These are phyloP conservation scores for Anguilla marmorata DNA, from an alignment of 2,797 vertebrate species.

Conservation along the genomic window DNA sequence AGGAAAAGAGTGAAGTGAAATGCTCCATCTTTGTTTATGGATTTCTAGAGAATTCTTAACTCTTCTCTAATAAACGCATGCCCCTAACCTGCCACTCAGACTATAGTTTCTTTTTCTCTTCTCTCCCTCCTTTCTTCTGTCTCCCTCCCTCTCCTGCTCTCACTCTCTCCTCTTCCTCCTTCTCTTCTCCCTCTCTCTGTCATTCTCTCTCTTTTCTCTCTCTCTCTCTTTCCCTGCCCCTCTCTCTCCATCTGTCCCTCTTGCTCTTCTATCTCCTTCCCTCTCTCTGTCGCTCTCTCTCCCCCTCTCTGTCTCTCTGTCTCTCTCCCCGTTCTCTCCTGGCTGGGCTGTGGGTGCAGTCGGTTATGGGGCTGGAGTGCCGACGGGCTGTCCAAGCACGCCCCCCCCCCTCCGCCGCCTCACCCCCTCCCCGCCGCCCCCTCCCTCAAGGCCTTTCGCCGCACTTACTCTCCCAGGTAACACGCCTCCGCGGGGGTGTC, in stretches of 20 bases:
- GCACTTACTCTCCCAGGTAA: conserved; percentile 98
- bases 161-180: conserved; percentile 35
- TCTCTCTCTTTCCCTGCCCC: conserved; percentile 43
- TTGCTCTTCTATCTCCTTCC: conserved; percentile 33
- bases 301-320: conserved; percentile 57
- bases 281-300: conserved; percentile 54
- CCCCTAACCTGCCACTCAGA: conserved; percentile 71
- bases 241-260: conserved; percentile 38
- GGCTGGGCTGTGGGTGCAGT: conserved; percentile 79
- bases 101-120: conserved; percentile 70
- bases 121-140: conserved; percentile 39
- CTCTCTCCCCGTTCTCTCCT: conserved; percentile 63
- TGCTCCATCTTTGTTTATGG: conserved; percentile 62
- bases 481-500: conserved; percentile 70
- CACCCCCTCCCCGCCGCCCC: conserved; percentile 89
- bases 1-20: not conserved
- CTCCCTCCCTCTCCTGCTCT: conserved; percentile 49
- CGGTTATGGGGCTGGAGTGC: conserved; percentile 98
- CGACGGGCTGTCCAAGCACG: conserved; percentile 91
- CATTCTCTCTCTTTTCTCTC: conserved; percentile 51
- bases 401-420: conserved; percentile 87
- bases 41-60: conserved; percentile 67
- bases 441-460: conserved; percentile 92
- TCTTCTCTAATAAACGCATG: conserved; percentile 50
- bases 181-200: conserved; percentile 47